Evolutionary conservation across 2,797 vertebrate genomes (phyloP).

Genomic region (Rhynchonycteris naso): DNA sequence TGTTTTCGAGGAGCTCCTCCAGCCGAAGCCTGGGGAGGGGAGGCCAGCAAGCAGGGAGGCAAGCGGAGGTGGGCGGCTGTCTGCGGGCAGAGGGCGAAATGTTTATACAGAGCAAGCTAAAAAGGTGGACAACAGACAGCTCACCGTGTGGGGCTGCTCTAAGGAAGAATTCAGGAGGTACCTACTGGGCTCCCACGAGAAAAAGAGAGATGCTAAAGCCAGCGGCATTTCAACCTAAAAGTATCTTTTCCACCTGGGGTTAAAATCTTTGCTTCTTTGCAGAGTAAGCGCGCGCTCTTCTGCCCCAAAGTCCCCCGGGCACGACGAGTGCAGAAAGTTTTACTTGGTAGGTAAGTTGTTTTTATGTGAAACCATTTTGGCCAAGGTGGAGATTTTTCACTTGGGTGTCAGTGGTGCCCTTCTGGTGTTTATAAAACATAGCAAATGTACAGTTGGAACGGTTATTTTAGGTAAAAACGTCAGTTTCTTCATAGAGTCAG

Average conservation of each 20-base stretch:
- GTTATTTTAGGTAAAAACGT: slow-evolving; percentile 46
- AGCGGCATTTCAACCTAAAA: neutral
- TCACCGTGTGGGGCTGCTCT: neutral
- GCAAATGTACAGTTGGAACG: slow-evolving; percentile 60
- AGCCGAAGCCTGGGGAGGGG: slow-evolving; percentile 54
- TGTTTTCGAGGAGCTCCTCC: slow-evolving; percentile 78
- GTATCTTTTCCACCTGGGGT: slow-evolving; percentile 16
- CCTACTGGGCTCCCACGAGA: neutral
- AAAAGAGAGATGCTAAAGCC: neutral
- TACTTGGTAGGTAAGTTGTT: slow-evolving; percentile 55
- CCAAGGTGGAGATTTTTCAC: slow-evolving; percentile 67
- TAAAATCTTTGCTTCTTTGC: slow-evolving; percentile 36
- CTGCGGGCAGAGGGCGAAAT: slow-evolving; percentile 17
- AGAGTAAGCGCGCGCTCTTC: neutral
- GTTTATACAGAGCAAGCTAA: slow-evolving; percentile 46
- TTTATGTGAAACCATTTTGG: slow-evolving; percentile 76
- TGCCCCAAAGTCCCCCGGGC: slow-evolving; percentile 52
- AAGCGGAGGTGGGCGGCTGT: slow-evolving; percentile 61
- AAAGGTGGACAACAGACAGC: slow-evolving; percentile 36
- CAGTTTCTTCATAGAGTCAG: slow-evolving; percentile 17
- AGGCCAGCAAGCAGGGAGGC: slow-evolving; percentile 53
- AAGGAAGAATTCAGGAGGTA: neutral
- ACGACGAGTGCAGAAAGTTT: slow-evolving; percentile 66
- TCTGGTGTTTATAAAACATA: slow-evolving; percentile 63
- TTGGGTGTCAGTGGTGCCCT: slow-evolving; percentile 76